Base-by-base conservation (phyloP, 2,797 vertebrate species). In the Hypotaenidia philippensis region DNA sequence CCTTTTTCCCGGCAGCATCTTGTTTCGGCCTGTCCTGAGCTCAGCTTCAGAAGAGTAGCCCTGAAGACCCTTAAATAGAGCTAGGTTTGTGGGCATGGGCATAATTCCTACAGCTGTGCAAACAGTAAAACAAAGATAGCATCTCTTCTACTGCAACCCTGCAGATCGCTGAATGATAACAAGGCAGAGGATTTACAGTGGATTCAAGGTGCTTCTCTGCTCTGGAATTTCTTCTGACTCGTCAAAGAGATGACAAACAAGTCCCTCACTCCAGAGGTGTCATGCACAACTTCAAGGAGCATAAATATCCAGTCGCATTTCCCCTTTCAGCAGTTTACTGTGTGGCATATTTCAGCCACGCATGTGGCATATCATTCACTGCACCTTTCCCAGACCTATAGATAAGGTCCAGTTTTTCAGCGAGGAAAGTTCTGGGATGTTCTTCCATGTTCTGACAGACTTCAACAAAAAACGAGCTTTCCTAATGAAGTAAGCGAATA, bases 241-340 rank as follows among this genome's bases (percentile, higher is more conserved):
- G 2, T 93, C 93, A 96, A 85, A 94, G 83, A 88, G 27, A 94
- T 96, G 93, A 97, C 96, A 97, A 97, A 96, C 85, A 97, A 93
- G 94, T 84, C 91, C 88, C 90, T 79, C 64, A 96, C 79, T 93
- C 89, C 89, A 57, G 47, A 81, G 53, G 63, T 90, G 86, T 92
- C 71, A 13, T 2, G 9, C 63, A 41, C 59, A 77, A 61, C 83
- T 93, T 94, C 1, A 1, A 97, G 90, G 26, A 64, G 32, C 92
- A 94, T 97, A 96, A 97, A 96, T 96, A 97, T 84, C 34, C 50
- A 47, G 57, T 66, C 52, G n/a, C 11, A 19, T 90, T 86, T 75
- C 40, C 76, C 45, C 41, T 68, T 70, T 65, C 40, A 85, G 84
- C 87, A 66, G 36, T 89, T 91, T 85, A 38, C 80, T 71, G 25